Percentiles rank a stretch among this genome's conserved stretches.
These are phyloP conservation scores for Stylophora pistillata DNA, from an alignment of 64 coral and sea anemone species.

Conservation along the genomic window DNA sequence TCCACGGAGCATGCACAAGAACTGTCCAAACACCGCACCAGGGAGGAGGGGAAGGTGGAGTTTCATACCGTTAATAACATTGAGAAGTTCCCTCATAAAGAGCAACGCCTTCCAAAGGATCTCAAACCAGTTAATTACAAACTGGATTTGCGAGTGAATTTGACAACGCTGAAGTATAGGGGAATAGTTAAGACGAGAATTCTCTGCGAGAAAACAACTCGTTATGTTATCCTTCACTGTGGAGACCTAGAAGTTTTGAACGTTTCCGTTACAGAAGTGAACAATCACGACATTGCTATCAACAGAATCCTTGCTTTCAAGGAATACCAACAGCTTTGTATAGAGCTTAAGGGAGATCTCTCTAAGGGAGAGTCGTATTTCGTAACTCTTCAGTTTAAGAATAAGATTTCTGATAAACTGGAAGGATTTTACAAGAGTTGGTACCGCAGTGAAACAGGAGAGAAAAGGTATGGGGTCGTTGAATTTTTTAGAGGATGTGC, in stretches of 20 bases:
- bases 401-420: slow-evolving; percentile 51
- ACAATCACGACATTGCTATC: not conserved
- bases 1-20: slow-evolving; percentile 29
- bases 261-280: not conserved
- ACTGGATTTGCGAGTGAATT: slow-evolving; percentile 45
- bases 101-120: slow-evolving; percentile 24
- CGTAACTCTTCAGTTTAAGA: slow-evolving; percentile 32
- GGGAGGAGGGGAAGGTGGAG: not conserved
- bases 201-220: slow-evolving; percentile 29
- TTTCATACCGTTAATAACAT: slow-evolving; percentile 37
- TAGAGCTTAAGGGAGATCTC: slow-evolving; percentile 26
- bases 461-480: slow-evolving; percentile 17
- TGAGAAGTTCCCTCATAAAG: slow-evolving; percentile 32
- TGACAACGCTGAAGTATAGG: slow-evolving; percentile 50
- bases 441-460: slow-evolving; percentile 18
- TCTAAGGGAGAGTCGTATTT: slow-evolving; percentile 10
- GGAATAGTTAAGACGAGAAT: slow-evolving; percentile 37
- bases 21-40: slow-evolving; percentile 23
- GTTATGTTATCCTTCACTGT: slow-evolving; percentile 40
- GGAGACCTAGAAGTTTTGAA: slow-evolving; percentile 30
- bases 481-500: too few species aligned
- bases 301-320: slow-evolving; percentile 32
- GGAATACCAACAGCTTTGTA: slow-evolving; percentile 33
- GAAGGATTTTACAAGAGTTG: slow-evolving; percentile 65
- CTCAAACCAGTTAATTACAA: slow-evolving; percentile 46